phyloP scores from a whole-genome alignment of 2,797 vertebrate genomes.

The Cuculus canorus region DNA sequence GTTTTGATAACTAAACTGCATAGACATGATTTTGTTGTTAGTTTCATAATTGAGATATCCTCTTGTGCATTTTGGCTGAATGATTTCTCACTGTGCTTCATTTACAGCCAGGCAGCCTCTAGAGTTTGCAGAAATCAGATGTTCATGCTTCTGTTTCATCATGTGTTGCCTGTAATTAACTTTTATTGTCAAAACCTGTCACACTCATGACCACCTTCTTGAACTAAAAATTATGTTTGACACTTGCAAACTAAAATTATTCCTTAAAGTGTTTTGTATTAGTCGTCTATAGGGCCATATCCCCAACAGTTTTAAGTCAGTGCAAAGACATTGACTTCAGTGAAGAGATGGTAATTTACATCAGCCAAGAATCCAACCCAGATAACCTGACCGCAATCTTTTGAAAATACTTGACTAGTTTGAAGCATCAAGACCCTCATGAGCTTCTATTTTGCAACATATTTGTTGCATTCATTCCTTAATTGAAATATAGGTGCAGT shows the following conservation, averaged over 20 bases:
- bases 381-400: neutral
- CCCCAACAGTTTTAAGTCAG: neutral
- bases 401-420: neutral
- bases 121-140: conserved; percentile 47
- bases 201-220: conserved; percentile 4
- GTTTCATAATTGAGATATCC: conserved; percentile 38
- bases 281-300: neutral
- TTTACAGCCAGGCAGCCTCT: neutral
- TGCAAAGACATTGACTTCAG: neutral
- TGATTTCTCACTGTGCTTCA: conserved; percentile 31
- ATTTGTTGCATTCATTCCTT: neutral
- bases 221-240: conserved; percentile 20
- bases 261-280: conserved; percentile 28
- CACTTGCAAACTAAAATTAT: conserved; percentile 17
- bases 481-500: neutral
- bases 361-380: neutral
- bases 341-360: neutral
- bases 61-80: conserved; percentile 26
- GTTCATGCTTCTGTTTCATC: conserved; percentile 26
- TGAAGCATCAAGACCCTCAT: neutral
- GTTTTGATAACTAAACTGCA: neutral
- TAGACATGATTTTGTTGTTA: conserved; percentile 3
- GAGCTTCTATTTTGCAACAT: neutral
- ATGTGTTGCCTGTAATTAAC: conserved; percentile 38
- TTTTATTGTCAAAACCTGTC: conserved; percentile 42